Evolutionary conservation across 2,113 vertebrate genomes (phyloP).

Genomic region (Passer domesticus): DNA sequence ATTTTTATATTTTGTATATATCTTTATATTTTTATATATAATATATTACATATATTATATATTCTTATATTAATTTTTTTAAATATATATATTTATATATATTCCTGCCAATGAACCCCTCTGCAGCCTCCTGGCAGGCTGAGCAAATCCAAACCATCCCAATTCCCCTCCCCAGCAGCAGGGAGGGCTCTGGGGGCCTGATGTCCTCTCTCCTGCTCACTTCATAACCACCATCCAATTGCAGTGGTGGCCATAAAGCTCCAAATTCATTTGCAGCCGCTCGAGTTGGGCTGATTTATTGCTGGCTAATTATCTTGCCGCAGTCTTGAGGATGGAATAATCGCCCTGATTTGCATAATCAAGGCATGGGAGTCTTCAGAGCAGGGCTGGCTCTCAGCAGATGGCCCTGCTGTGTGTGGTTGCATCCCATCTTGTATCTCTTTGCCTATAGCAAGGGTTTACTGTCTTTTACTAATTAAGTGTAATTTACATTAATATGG

Average conservation of each 20-base stretch:
- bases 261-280: constrained; percentile 44
- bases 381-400: background rate
- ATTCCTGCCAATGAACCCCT: background rate
- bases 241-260: constrained; percentile 9
- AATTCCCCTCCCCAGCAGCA: background rate
- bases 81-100: too few species aligned
- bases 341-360: constrained; percentile 64
- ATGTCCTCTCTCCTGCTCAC: background rate
- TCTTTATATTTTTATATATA: too few species aligned
- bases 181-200: background rate
- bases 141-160: background rate
- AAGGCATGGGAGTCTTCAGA: constrained; percentile 35
- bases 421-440: background rate
- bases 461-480: background rate
- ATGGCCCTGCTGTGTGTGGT: background rate
- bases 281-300: constrained; percentile 52
- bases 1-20: too few species aligned
- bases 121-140: background rate
- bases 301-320: constrained; percentile 59
- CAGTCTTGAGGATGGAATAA: constrained; percentile 39
- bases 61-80: too few species aligned
- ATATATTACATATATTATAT: too few species aligned
- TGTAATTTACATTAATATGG: background rate
- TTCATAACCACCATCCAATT: background rate
- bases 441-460: background rate